These are phyloP conservation scores for Empis stercorea DNA, from an alignment of 2,888 invertebrate species.

Conservation along the genomic window DNA sequence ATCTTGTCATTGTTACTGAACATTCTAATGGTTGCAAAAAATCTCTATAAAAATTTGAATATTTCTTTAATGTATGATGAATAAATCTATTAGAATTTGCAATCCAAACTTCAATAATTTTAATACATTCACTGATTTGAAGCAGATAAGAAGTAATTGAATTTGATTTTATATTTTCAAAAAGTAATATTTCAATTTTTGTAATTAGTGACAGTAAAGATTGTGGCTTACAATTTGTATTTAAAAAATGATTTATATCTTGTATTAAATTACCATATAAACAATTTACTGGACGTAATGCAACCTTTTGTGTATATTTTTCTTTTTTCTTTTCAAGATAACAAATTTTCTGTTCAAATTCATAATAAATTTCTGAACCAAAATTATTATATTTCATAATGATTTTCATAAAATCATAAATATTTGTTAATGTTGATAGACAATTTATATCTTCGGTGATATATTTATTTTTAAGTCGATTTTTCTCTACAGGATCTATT, in stretches of 20 bases:
- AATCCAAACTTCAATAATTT: conserved; percentile 29
- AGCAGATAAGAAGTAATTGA: conserved; percentile 3
- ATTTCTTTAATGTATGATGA: conserved; percentile 36
- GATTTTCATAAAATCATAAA: conserved; percentile 39
- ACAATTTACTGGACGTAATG: conserved; percentile 28
- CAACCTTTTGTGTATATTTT: conserved; percentile 27
- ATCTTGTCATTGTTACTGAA: conserved; percentile 52
- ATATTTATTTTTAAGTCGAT: conserved; percentile 56
- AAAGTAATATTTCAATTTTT: conserved; percentile 6
- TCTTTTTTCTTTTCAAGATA: conserved; percentile 17
- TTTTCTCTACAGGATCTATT: conserved; percentile 76
- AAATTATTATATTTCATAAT: conserved; percentile 30
- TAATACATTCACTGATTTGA: conserved; percentile 21
- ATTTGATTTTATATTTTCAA: background rate
- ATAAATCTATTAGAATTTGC: conserved; percentile 30
- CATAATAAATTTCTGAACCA: conserved; percentile 23
- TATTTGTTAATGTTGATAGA: conserved; percentile 42
- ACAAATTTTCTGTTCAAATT: conserved; percentile 17
- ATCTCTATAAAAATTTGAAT: conserved; percentile 62
- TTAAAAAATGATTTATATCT: conserved; percentile 29
- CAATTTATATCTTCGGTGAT: conserved; percentile 53
- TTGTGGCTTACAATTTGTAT: conserved; percentile 28
- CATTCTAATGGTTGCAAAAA: conserved; percentile 57
- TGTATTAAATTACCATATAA: conserved; percentile 27
- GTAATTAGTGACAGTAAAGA: conserved; percentile 20